These are phyloP conservation scores for Drosophila tani DNA, from an alignment of 1,140 invertebrate genomes.

Conservation along the genomic window DNA sequence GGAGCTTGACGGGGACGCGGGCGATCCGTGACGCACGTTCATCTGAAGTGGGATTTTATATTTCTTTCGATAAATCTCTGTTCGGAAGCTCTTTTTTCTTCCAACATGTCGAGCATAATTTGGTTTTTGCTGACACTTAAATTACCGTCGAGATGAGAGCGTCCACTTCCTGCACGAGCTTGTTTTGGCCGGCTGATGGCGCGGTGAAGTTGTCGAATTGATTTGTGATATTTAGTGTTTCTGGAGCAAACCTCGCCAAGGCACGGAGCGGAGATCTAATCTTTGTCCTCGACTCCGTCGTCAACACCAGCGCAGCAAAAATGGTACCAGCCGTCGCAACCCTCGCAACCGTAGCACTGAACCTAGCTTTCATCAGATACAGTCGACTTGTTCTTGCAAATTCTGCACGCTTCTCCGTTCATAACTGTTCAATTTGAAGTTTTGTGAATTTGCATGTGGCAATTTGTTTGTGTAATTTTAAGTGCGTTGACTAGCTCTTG, in stretches of 20 bases:
- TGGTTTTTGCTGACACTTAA: neutral
- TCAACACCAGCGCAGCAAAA: neutral
- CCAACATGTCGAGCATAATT: neutral
- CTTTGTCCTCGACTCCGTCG: neutral
- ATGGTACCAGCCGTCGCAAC: constrained; percentile 1
- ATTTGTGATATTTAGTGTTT: neutral
- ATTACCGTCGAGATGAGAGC: neutral
- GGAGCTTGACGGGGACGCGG: neutral
- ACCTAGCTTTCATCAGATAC: constrained; percentile 1
- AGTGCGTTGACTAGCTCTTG: no score
- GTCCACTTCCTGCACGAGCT: neutral
- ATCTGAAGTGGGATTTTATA: neutral
- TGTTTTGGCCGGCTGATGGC: neutral
- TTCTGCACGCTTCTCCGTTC: neutral
- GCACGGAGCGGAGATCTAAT: neutral
- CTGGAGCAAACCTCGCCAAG: neutral
- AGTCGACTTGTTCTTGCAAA: neutral
- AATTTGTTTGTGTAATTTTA: neutral
- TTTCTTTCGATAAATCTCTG: neutral
- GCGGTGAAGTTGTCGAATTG: neutral
- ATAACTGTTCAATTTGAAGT: neutral
- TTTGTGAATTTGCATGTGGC: neutral
- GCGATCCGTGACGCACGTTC: neutral
- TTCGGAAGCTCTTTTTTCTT: neutral
- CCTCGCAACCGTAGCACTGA: neutral